Conservation (phyloP, 2,888 invertebrate species). For the Rotaria magnacalcarata region DNA sequence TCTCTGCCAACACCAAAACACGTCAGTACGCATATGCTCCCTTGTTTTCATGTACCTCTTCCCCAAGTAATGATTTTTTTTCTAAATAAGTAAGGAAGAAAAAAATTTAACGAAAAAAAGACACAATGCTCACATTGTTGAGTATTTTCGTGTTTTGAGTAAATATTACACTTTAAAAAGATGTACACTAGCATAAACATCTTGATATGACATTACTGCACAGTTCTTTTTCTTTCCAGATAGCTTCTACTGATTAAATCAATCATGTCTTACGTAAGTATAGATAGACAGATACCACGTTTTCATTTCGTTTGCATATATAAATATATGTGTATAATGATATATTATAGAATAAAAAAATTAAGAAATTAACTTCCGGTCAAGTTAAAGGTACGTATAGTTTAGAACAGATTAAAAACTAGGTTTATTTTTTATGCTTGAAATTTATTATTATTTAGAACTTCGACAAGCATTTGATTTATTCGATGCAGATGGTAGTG, state of each 20-base stretch:
- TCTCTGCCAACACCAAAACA: background rate
- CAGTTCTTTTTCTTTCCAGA: background rate
- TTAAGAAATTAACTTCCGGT: background rate
- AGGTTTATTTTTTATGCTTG: too few relatives aligned
- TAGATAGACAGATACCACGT: background rate
- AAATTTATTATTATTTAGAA: background rate
- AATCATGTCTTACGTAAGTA: background rate
- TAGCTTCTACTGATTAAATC: background rate
- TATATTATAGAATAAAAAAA: constrained; percentile 12
- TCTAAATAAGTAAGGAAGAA: background rate
- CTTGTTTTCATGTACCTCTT: background rate
- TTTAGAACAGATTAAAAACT: background rate
- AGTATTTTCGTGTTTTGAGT: background rate
- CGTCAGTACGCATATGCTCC: background rate
- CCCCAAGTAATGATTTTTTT: background rate
- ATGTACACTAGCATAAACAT: too few relatives aligned
- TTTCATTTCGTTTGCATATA: too few relatives aligned
- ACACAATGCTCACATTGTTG: background rate
- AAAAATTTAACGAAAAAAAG: background rate
- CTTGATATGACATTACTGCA: too few relatives aligned
- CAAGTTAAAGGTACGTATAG: background rate
- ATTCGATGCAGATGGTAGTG: background rate
- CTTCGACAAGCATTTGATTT: constrained; percentile 25
- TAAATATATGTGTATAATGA: background rate
- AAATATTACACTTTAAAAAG: background rate